Conservation (phyloP, 1,140 invertebrate species). For the Andricus grossulariae region DNA sequence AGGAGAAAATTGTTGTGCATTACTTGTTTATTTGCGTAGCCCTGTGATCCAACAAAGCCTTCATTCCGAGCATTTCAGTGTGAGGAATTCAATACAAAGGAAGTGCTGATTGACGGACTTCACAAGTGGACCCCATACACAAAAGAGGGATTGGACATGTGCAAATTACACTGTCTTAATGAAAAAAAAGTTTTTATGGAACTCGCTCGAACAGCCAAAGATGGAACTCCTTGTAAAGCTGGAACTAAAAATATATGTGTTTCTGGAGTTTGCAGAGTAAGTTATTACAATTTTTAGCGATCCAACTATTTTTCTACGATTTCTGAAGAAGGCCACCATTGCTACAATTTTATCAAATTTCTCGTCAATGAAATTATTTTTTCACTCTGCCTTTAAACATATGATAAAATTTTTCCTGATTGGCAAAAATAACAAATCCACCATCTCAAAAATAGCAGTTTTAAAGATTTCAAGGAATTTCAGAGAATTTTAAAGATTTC, state of each 20-base stretch:
- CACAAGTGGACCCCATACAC: conserved; percentile 77
- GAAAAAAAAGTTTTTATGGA: conserved; percentile 70
- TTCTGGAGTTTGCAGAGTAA: conserved; percentile 77
- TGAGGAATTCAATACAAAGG: conserved; percentile 75
- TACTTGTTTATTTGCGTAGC: conserved; percentile 59
- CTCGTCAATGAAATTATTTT: too few relatives aligned
- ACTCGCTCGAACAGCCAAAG: conserved; percentile 67
- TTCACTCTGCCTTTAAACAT: too few relatives aligned
- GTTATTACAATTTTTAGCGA: too few relatives aligned
- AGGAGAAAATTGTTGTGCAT: too few relatives aligned
- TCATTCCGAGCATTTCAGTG: conserved; percentile 80
- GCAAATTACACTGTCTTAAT: conserved; percentile 78
- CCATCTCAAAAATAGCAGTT: too few relatives aligned
- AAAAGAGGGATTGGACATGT: conserved; percentile 73
- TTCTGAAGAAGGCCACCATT: too few relatives aligned
- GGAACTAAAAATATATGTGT: conserved; percentile 79
- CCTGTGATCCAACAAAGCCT: conserved; percentile 75
- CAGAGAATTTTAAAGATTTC: too few relatives aligned
- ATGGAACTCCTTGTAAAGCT: conserved; percentile 79
- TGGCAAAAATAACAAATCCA: too few relatives aligned
- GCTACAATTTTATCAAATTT: too few relatives aligned
- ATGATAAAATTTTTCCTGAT: too few relatives aligned
- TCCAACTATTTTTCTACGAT: too few relatives aligned
- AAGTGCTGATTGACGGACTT: conserved; percentile 60
- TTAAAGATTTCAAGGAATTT: too few relatives aligned